Conservation (phyloP, 2,888 invertebrate species). For the Drosophila mimica region DNA sequence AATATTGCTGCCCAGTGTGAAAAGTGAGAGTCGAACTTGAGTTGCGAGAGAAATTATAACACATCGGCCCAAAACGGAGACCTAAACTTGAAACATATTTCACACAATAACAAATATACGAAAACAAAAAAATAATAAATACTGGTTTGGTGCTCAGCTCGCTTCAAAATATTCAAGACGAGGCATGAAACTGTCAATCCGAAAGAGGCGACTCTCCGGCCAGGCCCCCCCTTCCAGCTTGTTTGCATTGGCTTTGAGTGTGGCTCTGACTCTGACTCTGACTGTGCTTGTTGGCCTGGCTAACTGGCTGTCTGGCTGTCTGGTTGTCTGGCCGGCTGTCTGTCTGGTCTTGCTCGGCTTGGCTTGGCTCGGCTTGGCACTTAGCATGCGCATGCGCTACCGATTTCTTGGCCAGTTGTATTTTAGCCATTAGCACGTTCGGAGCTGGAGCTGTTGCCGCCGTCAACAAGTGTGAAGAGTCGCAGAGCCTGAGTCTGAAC, state of each 20-base stretch:
- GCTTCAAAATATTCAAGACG: constrained; percentile 32
- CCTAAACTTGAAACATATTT: constrained; percentile 37
- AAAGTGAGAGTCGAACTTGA: constrained; percentile 78
- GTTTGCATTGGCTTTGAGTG: constrained; percentile 1
- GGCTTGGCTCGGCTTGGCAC: constrained; percentile 33
- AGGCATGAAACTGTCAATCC: constrained; percentile 61
- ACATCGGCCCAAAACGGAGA: constrained; percentile 35
- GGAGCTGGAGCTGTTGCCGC: constrained; percentile 72
- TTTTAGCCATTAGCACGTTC: constrained; percentile 83
- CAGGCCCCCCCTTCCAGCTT: background rate
- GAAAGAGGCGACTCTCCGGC: constrained; percentile 31
- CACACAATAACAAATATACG: constrained; percentile 22
- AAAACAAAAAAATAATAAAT: constrained; percentile 46
- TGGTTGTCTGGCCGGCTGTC: constrained; percentile 8
- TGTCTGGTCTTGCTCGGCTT: constrained; percentile 19
- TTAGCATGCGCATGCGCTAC: constrained; percentile 79
- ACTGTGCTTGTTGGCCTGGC: constrained; percentile 3
- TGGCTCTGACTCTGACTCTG: constrained; percentile 13
- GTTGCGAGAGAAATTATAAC: constrained; percentile 73
- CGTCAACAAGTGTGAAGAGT: constrained; percentile 53
- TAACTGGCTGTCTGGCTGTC: constrained; percentile 21
- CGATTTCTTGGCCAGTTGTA: constrained; percentile 82
- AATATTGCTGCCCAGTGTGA: constrained; percentile 38
- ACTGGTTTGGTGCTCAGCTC: constrained; percentile 61
- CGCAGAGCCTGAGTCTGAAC: constrained; percentile 14